Evolutionary conservation across 2,888 invertebrate species (phyloP).

Genomic region (Hartigia nigra): DNA sequence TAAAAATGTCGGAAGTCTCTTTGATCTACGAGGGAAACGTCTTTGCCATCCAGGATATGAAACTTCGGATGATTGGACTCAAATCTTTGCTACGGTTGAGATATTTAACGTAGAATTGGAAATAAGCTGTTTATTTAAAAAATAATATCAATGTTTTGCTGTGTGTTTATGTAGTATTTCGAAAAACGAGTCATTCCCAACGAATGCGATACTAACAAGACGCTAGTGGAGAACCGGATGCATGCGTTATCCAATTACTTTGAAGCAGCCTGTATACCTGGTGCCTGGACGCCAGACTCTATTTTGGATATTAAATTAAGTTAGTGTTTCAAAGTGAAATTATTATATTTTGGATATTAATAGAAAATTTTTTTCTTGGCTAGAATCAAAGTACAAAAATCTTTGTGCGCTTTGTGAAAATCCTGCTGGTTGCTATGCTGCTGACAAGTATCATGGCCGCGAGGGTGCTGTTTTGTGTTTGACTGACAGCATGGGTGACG

Average conservation of each 20-base stretch:
- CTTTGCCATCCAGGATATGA: constrained; percentile 89
- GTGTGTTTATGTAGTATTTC: constrained; percentile 72
- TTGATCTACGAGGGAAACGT: constrained; percentile 75
- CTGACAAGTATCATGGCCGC: constrained; percentile 86
- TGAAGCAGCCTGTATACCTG: constrained; percentile 85
- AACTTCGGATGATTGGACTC: constrained; percentile 78
- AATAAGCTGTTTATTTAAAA: background rate
- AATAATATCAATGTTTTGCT: background rate
- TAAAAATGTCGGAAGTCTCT: constrained; percentile 71
- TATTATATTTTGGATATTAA: constrained; percentile 21
- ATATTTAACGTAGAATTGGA: background rate
- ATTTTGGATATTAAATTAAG: constrained; percentile 75
- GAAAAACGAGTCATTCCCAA: constrained; percentile 78
- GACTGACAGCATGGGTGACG: constrained; percentile 80
- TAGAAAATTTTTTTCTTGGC: background rate
- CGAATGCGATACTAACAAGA: constrained; percentile 76
- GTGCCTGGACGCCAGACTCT: constrained; percentile 81
- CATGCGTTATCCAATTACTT: constrained; percentile 81
- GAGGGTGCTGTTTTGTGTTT: constrained; percentile 85
- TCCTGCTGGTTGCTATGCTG: constrained; percentile 71
- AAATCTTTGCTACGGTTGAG: constrained; percentile 77
- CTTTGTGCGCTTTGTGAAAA: constrained; percentile 79
- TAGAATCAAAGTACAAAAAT: constrained; percentile 75
- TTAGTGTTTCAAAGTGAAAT: constrained; percentile 63
- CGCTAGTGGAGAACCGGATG: constrained; percentile 81